Evolutionary conservation across 2,113 vertebrate species (phyloP).

Genomic region (Cyphomyrus plagiostoma): DNA sequence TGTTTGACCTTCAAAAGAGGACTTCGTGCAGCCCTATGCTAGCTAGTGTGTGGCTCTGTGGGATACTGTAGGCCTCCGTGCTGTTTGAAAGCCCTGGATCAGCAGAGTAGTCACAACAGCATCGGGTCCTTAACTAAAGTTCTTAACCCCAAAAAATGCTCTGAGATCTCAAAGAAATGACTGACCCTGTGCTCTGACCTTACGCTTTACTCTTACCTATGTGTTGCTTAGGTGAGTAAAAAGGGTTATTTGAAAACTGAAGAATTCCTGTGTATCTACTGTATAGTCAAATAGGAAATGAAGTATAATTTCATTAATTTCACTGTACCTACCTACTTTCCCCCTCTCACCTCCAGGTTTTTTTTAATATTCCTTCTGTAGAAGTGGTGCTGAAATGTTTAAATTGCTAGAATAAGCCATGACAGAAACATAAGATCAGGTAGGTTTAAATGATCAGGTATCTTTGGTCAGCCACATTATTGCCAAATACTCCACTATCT

Average conservation of each 20-base stretch:
- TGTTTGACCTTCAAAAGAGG: background rate
- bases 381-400: background rate
- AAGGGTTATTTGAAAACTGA: background rate
- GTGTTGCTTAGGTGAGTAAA: background rate
- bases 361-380: background rate
- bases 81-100: background rate
- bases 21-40: background rate
- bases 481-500: background rate
- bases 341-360: background rate
- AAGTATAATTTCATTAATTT: background rate
- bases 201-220: background rate
- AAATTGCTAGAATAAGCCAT: background rate
- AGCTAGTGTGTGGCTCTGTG: background rate
- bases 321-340: background rate
- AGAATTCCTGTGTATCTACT: background rate
- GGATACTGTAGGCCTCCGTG: background rate
- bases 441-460: constrained; percentile 14
- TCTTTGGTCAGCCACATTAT: background rate
- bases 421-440: background rate
- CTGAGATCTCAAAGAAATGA: background rate
- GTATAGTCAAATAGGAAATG: background rate
- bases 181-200: background rate
- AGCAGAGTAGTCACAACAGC: background rate
- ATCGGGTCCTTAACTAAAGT: background rate
- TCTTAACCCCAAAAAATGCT: background rate